Conservation (phyloP, 1,140 invertebrate species). For the Polypedilum pembai region DNA sequence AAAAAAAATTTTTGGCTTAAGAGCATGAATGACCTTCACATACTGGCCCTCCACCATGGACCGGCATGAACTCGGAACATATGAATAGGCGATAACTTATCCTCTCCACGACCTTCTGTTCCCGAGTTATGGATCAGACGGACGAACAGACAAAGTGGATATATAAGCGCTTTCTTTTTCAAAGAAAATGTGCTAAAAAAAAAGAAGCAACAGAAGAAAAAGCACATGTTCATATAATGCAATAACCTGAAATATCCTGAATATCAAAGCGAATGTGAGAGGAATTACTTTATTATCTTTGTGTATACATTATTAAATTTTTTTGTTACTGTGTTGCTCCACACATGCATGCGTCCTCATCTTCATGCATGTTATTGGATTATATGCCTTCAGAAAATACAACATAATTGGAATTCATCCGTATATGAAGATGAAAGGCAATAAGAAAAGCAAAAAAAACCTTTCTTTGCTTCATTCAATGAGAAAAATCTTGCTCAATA, state of each 20-base stretch:
- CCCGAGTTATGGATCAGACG: too few relatives aligned
- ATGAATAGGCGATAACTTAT: too few relatives aligned
- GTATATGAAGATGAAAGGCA: neutral
- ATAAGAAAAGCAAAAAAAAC: neutral
- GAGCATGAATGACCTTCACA: too few relatives aligned
- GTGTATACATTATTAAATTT: constrained; percentile 19
- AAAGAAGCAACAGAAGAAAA: neutral
- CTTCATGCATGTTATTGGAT: constrained; percentile 9
- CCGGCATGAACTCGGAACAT: too few relatives aligned
- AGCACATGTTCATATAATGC: constrained; percentile 11
- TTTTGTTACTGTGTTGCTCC: neutral
- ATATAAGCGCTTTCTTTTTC: too few relatives aligned
- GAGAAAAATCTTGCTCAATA: neutral
- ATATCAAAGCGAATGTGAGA: constrained; percentile 25
- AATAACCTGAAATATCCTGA: constrained; percentile 9
- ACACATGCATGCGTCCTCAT: neutral
- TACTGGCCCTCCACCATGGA: too few relatives aligned
- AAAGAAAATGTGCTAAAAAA: too few relatives aligned
- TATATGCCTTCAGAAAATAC: constrained; percentile 7
- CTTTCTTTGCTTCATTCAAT: neutral
- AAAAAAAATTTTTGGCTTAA: neutral
- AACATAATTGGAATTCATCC: neutral
- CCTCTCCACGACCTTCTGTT: too few relatives aligned
- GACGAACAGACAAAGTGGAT: too few relatives aligned
- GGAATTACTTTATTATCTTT: constrained; percentile 28